These are phyloP conservation scores for Serinus canaria DNA, from an alignment of 2,113 vertebrate genomes.

Conservation along the genomic window DNA sequence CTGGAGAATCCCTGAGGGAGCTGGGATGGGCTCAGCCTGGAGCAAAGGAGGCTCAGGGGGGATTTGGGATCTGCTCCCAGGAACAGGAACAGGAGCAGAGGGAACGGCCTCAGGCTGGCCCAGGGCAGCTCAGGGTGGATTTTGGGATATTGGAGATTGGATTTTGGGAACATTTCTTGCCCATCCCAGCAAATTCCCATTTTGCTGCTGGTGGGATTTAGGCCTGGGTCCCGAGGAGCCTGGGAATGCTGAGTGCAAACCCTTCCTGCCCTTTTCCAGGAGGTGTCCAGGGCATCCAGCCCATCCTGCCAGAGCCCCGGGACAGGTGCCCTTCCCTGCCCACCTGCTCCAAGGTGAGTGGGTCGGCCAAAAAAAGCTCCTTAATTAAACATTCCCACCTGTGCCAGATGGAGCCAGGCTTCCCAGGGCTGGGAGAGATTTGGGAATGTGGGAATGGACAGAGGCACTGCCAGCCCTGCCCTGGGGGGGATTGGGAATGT, in stretches of 20 bases:
- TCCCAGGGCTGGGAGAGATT: not conserved
- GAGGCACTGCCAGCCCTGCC: too few relatives aligned
- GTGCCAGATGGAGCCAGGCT: not conserved
- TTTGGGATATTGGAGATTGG: not conserved
- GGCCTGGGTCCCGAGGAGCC: not conserved
- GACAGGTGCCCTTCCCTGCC: not conserved
- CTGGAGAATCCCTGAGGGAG: too few relatives aligned
- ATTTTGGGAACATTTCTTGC: too few relatives aligned
- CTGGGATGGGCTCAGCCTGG: not conserved
- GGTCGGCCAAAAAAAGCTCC: not conserved
- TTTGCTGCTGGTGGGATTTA: rapidly evolving
- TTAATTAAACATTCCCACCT: conserved; percentile 14
- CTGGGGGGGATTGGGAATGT: too few relatives aligned
- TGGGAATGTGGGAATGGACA: too few relatives aligned
- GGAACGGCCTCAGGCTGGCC: not conserved
- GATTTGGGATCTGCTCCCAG: not conserved
- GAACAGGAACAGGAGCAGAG: not conserved
- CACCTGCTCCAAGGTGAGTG: not conserved
- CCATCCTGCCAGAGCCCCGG: not conserved
- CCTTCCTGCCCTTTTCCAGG: not conserved
- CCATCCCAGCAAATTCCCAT: rapidly evolving
- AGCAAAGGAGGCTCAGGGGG: not conserved
- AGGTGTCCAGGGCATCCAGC: not conserved
- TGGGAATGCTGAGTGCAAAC: rapidly evolving
- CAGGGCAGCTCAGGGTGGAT: not conserved